Percentiles rank a stretch among this genome's conserved stretches.
Conservation (phyloP, 2,888 invertebrate species). For the Parnassius smintheus region DNA sequence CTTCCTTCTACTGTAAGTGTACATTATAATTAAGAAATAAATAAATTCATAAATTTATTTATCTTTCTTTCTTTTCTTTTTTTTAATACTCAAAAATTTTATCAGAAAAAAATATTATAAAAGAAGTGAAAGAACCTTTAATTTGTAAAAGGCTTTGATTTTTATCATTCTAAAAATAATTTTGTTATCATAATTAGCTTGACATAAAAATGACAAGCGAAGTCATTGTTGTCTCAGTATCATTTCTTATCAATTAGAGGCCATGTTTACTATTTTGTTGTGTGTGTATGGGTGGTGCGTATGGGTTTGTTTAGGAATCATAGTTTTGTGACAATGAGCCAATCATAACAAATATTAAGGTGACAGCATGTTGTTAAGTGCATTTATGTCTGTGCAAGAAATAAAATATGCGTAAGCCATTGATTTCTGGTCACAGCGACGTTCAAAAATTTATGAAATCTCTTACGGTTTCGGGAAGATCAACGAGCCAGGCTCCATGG, state of each 20-base stretch:
- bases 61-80: too few relatives aligned
- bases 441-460: slow-evolving; percentile 42
- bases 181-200: slow-evolving; percentile 4
- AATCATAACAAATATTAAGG: slow-evolving; percentile 1
- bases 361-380: neutral
- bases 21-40: too few relatives aligned
- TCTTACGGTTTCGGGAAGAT: slow-evolving; percentile 71
- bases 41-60: too few relatives aligned
- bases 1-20: too few relatives aligned
- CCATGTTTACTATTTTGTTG: slow-evolving; percentile 21
- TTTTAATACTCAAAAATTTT: too few relatives aligned
- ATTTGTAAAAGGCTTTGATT: neutral
- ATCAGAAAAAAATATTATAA: too few relatives aligned
- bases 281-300: slow-evolving; percentile 18
- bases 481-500: slow-evolving; percentile 60
- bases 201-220: neutral
- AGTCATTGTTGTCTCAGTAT: neutral
- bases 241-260: slow-evolving; percentile 25
- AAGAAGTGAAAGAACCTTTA: too few relatives aligned
- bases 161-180: slow-evolving; percentile 7
- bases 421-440: slow-evolving; percentile 50
- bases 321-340: neutral
- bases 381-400: slow-evolving; percentile 5
- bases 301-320: neutral
- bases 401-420: slow-evolving; percentile 41